Conservation (phyloP, 2,113 vertebrate genomes). For the Gymnocephalus cernua region DNA sequence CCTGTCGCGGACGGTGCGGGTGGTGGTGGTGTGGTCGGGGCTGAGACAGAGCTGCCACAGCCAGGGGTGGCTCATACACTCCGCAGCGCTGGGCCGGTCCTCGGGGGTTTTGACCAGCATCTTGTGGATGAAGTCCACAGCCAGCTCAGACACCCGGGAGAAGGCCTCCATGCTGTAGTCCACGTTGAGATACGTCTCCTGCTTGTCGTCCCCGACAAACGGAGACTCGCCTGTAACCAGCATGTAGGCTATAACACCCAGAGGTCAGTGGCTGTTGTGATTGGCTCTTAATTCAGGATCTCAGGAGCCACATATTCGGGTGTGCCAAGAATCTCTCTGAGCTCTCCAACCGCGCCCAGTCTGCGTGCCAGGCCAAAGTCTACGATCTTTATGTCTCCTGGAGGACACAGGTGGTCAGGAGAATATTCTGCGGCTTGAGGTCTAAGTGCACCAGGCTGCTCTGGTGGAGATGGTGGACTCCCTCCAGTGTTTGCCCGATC, state of each 20-base stretch:
- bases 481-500: constrained; percentile 93
- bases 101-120: constrained; percentile 94
- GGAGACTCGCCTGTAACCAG: constrained; percentile 95
- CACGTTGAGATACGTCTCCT: constrained; percentile 96
- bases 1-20: constrained; percentile 79
- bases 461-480: constrained; percentile 91
- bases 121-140: constrained; percentile 94
- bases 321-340: constrained; percentile 95
- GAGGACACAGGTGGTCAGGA: constrained; percentile 89
- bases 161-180: constrained; percentile 93
- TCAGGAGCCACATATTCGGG: constrained; percentile 97
- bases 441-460: constrained; percentile 95
- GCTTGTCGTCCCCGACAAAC: constrained; percentile 92
- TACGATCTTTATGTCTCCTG: constrained; percentile 97
- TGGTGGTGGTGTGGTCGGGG: constrained; percentile 72
- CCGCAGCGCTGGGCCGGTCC: constrained; percentile 90
- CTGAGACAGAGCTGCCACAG: constrained; percentile 83
- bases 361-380: constrained; percentile 97
- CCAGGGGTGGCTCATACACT: constrained; percentile 93
- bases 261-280: constrained; percentile 97
- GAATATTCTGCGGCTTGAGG: constrained; percentile 98
- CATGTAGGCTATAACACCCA: constrained; percentile 98
- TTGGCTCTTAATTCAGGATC: constrained; percentile 96
- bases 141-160: constrained; percentile 90
- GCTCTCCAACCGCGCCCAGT: constrained; percentile 88